Base-by-base conservation (phyloP, 2,888 invertebrate species). In the Cenopis cana region DNA sequence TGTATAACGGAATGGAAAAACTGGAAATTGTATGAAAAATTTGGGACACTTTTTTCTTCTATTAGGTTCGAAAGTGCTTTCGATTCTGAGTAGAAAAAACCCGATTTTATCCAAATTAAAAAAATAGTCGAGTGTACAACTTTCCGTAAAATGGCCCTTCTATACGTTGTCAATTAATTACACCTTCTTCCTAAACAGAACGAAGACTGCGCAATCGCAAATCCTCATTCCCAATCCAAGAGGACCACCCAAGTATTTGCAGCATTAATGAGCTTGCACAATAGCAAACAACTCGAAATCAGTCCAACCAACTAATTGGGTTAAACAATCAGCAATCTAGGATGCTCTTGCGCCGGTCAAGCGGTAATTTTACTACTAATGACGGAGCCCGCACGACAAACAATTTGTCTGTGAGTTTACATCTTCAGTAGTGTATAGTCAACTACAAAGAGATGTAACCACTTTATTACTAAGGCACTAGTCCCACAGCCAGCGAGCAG, bases 231-330 rank as follows among this genome's bases (percentile, higher is more conserved):
- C 54, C 5, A 62, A 36, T 49, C 33, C 33, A 8, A 4, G 12
- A 14, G 18, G 50, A 52, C 20, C 62, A 36, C 49, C 33, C 20
- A 38, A 38, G 52, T 62, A 36, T 49, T 29, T 18, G 24, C 12
- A 14, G 36, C 18, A 62, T 11, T 38, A 57, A 20, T 24, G 4
- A 65, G 33, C 6, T 69, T 69, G 24, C 69, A 49, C 46, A 62
- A 62, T 62, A 49, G 36, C 49, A 62, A 57, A 24, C 69, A 17
- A 69, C 56, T 56, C n/a, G 36, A 69, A 64, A 57, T 62, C 56
- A 57, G 62, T 38, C 20, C 62, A 64, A 56, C 18, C 41, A 41
- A 49, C 18, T 62, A 62, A 69, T 62, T 64, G 24, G 36, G 57
- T 56, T 49, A 62, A 55, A 29, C 33, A 33, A 49, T 36, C 61